Evolutionary conservation across 2,113 vertebrate genomes (phyloP).

Genomic region (Scatophagus argus): DNA sequence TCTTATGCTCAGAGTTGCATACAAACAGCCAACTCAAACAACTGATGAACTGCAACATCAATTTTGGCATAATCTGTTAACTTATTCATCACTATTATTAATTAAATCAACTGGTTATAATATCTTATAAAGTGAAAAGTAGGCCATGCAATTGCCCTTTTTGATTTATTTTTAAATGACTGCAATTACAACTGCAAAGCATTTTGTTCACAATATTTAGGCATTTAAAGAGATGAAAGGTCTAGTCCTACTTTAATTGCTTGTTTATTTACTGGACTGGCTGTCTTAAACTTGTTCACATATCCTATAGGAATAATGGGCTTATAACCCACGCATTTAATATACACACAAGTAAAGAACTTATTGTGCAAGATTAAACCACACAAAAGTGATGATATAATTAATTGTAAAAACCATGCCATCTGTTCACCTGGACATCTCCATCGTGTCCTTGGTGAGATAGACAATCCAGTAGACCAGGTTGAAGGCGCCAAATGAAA

Average conservation of each 20-base stretch:
- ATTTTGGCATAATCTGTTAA: background rate
- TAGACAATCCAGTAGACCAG: conserved; percentile 98
- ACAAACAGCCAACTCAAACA: background rate
- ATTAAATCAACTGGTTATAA: background rate
- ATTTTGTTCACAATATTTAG: background rate
- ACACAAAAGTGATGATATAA: background rate
- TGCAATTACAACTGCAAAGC: background rate
- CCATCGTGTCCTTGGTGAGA: conserved; percentile 97
- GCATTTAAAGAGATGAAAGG: background rate
- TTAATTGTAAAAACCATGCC: conserved; percentile 27
- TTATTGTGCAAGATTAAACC: background rate
- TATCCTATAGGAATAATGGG: background rate
- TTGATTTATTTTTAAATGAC: background rate
- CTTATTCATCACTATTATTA: background rate
- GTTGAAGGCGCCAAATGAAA: conserved; percentile 96
- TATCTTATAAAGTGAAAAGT: background rate
- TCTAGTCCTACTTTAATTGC: background rate
- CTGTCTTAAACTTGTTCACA: background rate
- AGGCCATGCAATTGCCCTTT: background rate
- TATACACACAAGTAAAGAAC: background rate
- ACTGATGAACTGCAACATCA: background rate
- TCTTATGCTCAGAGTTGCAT: too few relatives aligned
- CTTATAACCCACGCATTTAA: background rate
- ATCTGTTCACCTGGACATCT: conserved; percentile 84
- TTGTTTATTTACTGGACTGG: background rate